Evolutionary conservation across 1,140 invertebrate genomes (phyloP), one percentile per base, ranked within the genome.

Genomic region (Dreissena polymorpha): DNA sequence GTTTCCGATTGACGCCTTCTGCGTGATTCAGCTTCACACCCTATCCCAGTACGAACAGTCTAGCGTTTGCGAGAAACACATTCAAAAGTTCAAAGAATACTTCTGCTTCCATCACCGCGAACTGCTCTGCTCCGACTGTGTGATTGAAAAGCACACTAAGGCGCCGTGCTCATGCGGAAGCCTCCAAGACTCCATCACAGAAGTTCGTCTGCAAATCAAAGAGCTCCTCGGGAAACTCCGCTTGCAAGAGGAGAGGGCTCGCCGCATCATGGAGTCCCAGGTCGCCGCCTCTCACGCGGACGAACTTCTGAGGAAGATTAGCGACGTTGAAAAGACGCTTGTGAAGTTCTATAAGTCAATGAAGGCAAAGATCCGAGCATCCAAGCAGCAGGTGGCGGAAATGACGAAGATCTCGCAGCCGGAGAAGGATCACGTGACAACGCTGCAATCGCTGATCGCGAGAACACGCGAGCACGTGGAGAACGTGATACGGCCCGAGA

Each of bases 81-180:
- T 77, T 14, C 64, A 77, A 14, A 83, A 83, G 55, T 83, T 83
- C 50, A 83, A 83, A 27, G 81, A 83, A 64, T 83, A 83, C 50
- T 83, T 76, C 50, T 83, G 81, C n/a, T 83, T 83, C 60, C 72
- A 83, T 29, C 81, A 83, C 50, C 65, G 81, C 23, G 81, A 83
- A 60, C 25, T 83, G 10, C 67, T 83, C 12, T 83, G 81, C 55
- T 76, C 81, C 25, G 81, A 83, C 51, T 83, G 81, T 63, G 81
- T 83, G 5, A 83, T 83, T 25, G 81, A 83, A 53, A 23, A 49
- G 18, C 81, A 83, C 27, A 83, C 81, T 6, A 76, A 60, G 51
- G 16, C 65, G 1, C 81, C 81, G 29, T 83, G 81, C 27, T 83
- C 81, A 0, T 83, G 81, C 49, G 81, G 81, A 70, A 83, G 73